These are phyloP conservation scores for Zaprionus kolodkinae DNA, from an alignment of 1,140 invertebrate genomes.

Conservation along the genomic window DNA sequence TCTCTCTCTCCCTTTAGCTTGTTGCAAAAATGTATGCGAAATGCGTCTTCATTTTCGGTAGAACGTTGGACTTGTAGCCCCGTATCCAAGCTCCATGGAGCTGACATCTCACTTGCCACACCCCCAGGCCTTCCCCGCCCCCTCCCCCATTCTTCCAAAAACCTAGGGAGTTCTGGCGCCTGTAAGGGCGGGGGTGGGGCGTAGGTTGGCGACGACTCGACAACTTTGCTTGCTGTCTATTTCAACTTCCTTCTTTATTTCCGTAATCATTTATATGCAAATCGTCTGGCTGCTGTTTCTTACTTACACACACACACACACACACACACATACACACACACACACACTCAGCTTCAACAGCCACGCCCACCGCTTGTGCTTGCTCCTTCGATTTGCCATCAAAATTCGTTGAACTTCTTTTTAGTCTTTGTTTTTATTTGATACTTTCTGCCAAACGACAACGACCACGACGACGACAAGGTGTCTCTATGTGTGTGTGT, in stretches of 20 bases:
- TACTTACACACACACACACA: constrained; percentile 41
- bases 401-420: constrained; percentile 53
- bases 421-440: constrained; percentile 52
- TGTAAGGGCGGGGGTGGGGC: background rate
- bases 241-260: constrained; percentile 82
- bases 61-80: constrained; percentile 24
- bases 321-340: constrained; percentile 24
- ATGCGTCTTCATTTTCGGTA: constrained; percentile 41
- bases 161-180: background rate
- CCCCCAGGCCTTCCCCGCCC: background rate
- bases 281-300: constrained; percentile 66
- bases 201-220: constrained; percentile 38
- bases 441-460: constrained; percentile 14
- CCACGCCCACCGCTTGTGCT: constrained; percentile 45
- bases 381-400: constrained; percentile 72
- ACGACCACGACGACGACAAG: background rate
- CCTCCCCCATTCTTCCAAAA: background rate
- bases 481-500: constrained; percentile 11
- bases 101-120: constrained; percentile 65
- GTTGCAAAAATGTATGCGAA: constrained; percentile 73
- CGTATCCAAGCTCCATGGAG: constrained; percentile 20
- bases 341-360: constrained; percentile 13
- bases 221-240: constrained; percentile 64
- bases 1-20: constrained; percentile 23
- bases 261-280: constrained; percentile 82